Base-by-base conservation (phyloP, 1,140 invertebrate genomes). In the Lepidotrigona ventralis region DNA sequence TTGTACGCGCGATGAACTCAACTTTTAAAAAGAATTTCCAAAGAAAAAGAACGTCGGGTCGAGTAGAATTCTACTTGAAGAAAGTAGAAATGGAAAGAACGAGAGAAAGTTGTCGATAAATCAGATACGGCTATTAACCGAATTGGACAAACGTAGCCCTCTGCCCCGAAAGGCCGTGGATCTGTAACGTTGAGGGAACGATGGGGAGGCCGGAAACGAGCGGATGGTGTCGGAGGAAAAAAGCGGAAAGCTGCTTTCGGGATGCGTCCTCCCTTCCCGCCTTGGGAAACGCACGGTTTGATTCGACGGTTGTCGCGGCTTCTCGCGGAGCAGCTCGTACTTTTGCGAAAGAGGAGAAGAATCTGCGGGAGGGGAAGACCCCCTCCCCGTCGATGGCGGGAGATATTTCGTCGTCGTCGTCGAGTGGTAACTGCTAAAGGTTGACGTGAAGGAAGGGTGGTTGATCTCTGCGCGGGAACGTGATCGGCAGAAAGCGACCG, bases 111-210 rank as follows among this genome's bases (percentile, higher is more conserved):
- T 33, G 56, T 6, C 73, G 33, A 77, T 85, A 74, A 87, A 88
- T 87, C 58, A 51, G 64, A 73, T 29, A 60, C 56, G 58, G 60
- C 63, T 84, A 79, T 85, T 84, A 78, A 85, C 74, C 33, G 78
- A 87, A 87, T 85, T 77, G 69, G 63, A 19, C 60, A 71, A 71
- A 81, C 76, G 46, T 79, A 53, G 79, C 46, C 23, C 21, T 58
- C 26, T n/a, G 21, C 39, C 23, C 3, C n/a, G 53, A 4, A 17
- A n/a, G 15, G 64, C 26, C 64, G n/a, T 23, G 21, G 58, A 69
- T 39, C 66, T 69, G 17, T 23, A 46, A n/a, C 68, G 39, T 46
- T 8, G 15, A 2, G 46, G 53, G 68, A 6, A 23, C 21, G 29
- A 26, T 26, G n/a, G 19, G 33, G 46, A 78, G 19, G 17, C 63